Evolutionary conservation across 1,140 invertebrate genomes (phyloP), one percentile per base, ranked within the genome.

Genomic region (Dendrolimus punctatus): DNA sequence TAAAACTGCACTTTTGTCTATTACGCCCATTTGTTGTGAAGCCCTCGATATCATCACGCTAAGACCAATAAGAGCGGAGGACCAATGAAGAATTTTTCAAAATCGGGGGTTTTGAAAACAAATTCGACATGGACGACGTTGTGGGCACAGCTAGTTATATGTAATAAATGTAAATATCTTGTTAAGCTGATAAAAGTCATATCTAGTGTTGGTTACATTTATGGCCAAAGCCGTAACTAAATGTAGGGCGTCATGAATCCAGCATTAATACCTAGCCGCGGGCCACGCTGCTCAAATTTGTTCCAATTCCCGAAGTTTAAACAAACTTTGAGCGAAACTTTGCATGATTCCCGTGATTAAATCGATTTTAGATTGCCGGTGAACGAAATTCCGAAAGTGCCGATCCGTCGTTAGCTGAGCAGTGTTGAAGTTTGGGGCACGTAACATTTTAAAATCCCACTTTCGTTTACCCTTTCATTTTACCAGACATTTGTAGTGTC

Each of bases 361-460:
- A 81, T 80, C 78, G 78, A 78, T 84, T 83, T 80, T 68, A 56
- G 71, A 80, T 81, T 80, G 78, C 76, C 74, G 70, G 71, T 76
- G 68, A 80, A 65, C 68, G 70, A 73, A 71, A 78, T 75, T 73
- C 67, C 64, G 55, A 76, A 76, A 79, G 76, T 78, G 72, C 70
- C 66, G 76, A 81, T 79, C 73, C 68, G 69, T 80, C 75, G 80
- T 80, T 77, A 79, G 67, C 65, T 68, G 63, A 77, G 70, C 73
- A 62, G 59, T 54, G 58, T 46, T 59, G 64, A 73, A 69, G 57
- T 64, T 66, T 60, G 46, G 55, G 63, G 59, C 59, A 64, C 64
- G 60, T 71, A 67, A 74, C 71, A 69, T 69, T 69, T 69, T 62
- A 70, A 71, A 71, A 67, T 66, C 60, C 48, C 54, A 66, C 58